These are phyloP conservation scores for Misgurnus anguillicaudatus DNA, from an alignment of 2,113 vertebrate genomes.

Conservation along the genomic window DNA sequence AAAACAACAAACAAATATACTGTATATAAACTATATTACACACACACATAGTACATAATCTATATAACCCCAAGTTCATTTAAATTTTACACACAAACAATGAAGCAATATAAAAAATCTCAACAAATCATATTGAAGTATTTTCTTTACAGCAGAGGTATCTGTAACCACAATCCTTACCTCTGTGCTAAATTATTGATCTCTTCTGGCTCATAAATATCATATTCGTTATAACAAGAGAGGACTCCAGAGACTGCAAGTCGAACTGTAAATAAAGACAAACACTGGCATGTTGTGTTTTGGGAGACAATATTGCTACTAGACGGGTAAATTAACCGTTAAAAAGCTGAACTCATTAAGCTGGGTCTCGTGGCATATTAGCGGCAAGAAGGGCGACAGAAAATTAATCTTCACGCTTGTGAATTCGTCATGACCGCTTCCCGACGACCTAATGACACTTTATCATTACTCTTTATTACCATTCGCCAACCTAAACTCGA, in stretches of 20 bases:
- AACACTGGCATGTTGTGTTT: conserved; percentile 34
- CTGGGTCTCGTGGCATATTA: conserved; percentile 66
- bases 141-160: conserved; percentile 1
- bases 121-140: conserved; percentile 9
- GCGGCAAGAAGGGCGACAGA: conserved; percentile 57
- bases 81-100: neutral
- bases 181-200: conserved; percentile 16
- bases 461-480: conserved; percentile 76
- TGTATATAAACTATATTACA: too few relatives aligned
- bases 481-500: conserved; percentile 56
- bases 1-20: too few relatives aligned
- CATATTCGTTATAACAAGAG: conserved; percentile 11
- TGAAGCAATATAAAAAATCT: conserved; percentile 3
- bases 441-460: conserved; percentile 70
- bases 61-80: too few relatives aligned
- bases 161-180: conserved; percentile 1
- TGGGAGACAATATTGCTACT: conserved; percentile 43
- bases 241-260: neutral
- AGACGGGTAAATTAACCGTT: conserved; percentile 59
- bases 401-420: conserved; percentile 64
- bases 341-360: conserved; percentile 68
- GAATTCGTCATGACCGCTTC: conserved; percentile 54
- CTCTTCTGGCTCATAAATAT: conserved; percentile 19
- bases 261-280: conserved; percentile 34
- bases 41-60: too few relatives aligned